A percentile compares a stretch with the other conserved stretches of the same genome.
These are phyloP conservation scores for Dromiciops gliroides DNA, from an alignment of 2,113 vertebrate species.

Conservation along the genomic window DNA sequence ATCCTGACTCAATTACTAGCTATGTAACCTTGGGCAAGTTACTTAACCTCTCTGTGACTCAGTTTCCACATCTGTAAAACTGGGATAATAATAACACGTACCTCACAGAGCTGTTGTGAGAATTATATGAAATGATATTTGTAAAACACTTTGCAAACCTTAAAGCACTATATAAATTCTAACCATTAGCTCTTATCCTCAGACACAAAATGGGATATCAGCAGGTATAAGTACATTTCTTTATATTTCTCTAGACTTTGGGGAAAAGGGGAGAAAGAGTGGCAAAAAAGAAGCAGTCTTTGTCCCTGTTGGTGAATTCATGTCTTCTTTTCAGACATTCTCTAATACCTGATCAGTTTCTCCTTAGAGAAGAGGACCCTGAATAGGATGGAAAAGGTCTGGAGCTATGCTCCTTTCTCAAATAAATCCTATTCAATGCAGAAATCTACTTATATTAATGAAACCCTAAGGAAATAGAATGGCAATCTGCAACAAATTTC, in stretches of 20 bases:
- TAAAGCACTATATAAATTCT: not conserved
- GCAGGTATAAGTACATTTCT: not conserved
- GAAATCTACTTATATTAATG: not conserved
- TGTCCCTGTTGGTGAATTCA: not conserved
- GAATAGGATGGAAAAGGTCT: not conserved
- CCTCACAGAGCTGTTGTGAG: not conserved
- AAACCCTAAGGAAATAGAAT: not conserved
- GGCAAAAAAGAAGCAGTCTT: not conserved
- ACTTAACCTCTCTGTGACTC: not conserved
- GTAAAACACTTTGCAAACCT: not conserved
- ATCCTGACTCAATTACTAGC: not conserved
- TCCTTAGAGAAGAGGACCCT: not conserved
- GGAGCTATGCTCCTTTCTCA: not conserved
- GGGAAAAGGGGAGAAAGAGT: not conserved
- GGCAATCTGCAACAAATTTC: not conserved
- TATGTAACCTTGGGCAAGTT: not conserved
- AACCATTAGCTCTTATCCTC: not conserved
- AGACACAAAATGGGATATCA: not conserved
- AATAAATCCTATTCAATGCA: not conserved
- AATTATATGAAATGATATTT: not conserved
- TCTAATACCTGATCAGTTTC: not conserved
- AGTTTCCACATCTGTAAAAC: not conserved
- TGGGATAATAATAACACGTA: not conserved
- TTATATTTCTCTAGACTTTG: not conserved
- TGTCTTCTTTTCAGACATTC: not conserved